Base-by-base conservation (phyloP, 2,797 vertebrate genomes). In the Danio choprae region DNA sequence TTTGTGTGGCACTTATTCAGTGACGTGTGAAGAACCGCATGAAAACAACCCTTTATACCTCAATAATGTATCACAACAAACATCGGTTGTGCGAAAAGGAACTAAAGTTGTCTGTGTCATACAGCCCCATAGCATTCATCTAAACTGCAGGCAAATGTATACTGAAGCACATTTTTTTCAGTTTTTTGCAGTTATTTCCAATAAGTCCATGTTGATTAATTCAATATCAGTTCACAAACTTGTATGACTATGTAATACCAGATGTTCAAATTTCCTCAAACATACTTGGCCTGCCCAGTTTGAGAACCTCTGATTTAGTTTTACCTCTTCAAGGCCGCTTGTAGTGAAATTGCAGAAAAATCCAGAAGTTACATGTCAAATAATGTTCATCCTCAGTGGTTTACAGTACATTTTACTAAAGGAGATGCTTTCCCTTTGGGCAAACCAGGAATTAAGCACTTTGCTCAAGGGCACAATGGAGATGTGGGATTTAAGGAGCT, bases 391-490 rank as follows among this genome's bases (percentile, higher is more conserved):
- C 41, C 43, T 62, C 36, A 69, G 46, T 11, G 3, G 4, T 58
- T 50, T 62, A 41, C 11, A 41, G n/a, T 50, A 22, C 44, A 20
- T 44, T 63, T 50, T 29, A 63, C 29, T 16, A 50, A 29, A 51
- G 16, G 29, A 51, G n/a, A 63, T 1, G n/a, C 16, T 41, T n/a
- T 29, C 29, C 44, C 58, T 62, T 62, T 62, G 73, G 59, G 59
- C 73, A 75, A 63, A 38, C 36, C 59, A 22, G n/a, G 29, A 63
- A 69, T 51, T 38, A 69, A 38, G 59, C 18, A 51, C 12, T 51
- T 75, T 7, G 46, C 73, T 75, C 18, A 63, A 53, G 59, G 55
- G 55, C 43, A 44, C 55, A 46, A 5, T 74, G 56, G 15, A 10
- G 16, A 60, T 48, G 41, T 48, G 73, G n/a, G 36, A 65, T 56